Conservation (phyloP, 2,888 invertebrate species). For the Hemicrepidius hirtus region DNA sequence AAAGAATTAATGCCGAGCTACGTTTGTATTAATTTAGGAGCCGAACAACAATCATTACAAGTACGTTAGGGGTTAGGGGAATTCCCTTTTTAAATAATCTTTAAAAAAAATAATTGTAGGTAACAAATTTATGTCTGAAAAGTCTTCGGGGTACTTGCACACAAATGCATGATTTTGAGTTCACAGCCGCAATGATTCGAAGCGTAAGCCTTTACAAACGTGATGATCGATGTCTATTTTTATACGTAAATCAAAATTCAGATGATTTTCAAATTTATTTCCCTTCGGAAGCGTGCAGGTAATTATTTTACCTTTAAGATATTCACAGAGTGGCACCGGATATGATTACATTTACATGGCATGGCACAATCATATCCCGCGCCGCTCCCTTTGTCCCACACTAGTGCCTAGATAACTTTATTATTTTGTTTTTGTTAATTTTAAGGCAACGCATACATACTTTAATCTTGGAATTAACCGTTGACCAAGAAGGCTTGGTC, state of each 20-base stretch:
- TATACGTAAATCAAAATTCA: constrained; percentile 98
- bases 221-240: constrained; percentile 95
- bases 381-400: too few species aligned
- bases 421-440: too few species aligned
- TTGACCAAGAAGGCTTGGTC: constrained; percentile 83
- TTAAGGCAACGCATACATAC: constrained; percentile 84
- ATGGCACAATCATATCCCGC: too few species aligned
- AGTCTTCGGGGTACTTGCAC: constrained; percentile 85
- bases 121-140: constrained; percentile 85
- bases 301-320: constrained; percentile 63
- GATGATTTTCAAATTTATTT: constrained; percentile 99
- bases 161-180: constrained; percentile 95
- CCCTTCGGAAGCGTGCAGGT: constrained; percentile 89
- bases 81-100: too few species aligned
- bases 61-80: too few species aligned
- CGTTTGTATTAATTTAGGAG: constrained; percentile 95
- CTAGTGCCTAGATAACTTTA: too few species aligned
- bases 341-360: too few species aligned
- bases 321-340: too few species aligned
- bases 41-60: constrained; percentile 93
- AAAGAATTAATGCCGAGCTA: constrained; percentile 97
- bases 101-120: constrained; percentile 59
- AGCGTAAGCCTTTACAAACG: constrained; percentile 96
- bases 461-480: constrained; percentile 89
- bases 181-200: constrained; percentile 91